Evolutionary conservation across 2,113 vertebrate genomes (phyloP).

Genomic region (Panthera tigris): DNA sequence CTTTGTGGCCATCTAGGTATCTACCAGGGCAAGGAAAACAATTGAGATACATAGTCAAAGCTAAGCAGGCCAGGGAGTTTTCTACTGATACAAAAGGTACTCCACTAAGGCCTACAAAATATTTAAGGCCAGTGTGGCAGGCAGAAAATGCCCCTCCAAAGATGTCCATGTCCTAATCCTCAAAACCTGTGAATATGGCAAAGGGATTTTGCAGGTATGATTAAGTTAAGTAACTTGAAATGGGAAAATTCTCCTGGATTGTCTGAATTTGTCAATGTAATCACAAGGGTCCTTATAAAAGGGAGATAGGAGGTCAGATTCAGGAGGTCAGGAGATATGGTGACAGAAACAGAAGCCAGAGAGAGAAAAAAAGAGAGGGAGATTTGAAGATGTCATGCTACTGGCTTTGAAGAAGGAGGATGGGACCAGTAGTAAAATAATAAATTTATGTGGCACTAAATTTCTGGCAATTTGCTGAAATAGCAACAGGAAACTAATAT

Average conservation of each 20-base stretch:
- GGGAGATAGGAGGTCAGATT: not conserved
- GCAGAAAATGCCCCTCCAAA: not conserved
- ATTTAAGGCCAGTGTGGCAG: not conserved
- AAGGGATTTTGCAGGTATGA: conserved; percentile 10
- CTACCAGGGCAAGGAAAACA: not conserved
- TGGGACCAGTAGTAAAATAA: not conserved
- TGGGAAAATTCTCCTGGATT: conserved; percentile 39
- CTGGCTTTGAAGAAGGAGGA: not conserved
- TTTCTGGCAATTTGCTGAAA: conserved; percentile 5
- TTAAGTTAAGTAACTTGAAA: conserved; percentile 26
- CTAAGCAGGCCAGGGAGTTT: not conserved
- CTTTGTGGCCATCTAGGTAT: not conserved
- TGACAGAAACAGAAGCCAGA: not conserved
- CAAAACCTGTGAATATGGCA: not conserved
- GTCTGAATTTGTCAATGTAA: not conserved
- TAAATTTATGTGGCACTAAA: not conserved
- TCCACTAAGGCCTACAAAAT: not conserved
- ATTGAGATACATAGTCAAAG: not conserved
- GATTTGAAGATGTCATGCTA: not conserved
- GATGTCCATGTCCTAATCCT: not conserved
- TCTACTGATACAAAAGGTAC: not conserved
- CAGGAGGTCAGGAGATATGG: not conserved
- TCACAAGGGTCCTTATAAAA: not conserved
- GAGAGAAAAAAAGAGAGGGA: not conserved
- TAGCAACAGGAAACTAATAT: not conserved